Percentiles rank a stretch among this genome's conserved stretches.
phyloP scores from a whole-genome alignment of 2,797 vertebrate species.

The Schizopygopsis pylzovi region DNA sequence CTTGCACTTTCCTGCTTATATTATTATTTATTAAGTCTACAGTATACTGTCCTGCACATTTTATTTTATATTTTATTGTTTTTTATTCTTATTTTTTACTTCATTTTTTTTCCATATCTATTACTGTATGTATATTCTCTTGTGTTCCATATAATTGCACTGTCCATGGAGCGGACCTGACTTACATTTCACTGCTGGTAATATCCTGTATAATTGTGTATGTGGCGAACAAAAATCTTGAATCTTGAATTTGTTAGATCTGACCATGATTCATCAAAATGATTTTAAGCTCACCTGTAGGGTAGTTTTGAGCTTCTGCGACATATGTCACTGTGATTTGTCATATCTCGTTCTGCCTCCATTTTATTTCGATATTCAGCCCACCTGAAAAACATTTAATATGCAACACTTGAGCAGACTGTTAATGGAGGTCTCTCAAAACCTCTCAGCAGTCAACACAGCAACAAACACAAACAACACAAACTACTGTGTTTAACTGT shows the following conservation, averaged over 20 bases:
- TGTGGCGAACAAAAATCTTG: no score
- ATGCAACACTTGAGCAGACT: background rate
- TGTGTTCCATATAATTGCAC: no score
- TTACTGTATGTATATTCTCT: no score
- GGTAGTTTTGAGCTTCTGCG: conserved; percentile 30
- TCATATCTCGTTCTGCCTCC: background rate
- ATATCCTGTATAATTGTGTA: no score
- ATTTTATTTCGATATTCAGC: background rate
- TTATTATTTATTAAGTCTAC: no score
- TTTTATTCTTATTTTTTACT: no score
- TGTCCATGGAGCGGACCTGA: no score
- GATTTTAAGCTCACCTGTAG: conserved; percentile 49
- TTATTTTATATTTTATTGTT: no score
- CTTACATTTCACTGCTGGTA: no score
- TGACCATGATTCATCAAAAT: background rate
- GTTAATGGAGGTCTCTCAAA: conserved; percentile 8
- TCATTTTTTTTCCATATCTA: no score
- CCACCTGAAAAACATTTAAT: conserved; percentile 24
- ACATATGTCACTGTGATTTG: conserved; percentile 13
- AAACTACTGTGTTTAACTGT: background rate
- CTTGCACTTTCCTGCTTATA: no score
- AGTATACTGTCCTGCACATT: no score
- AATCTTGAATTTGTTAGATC: background rate
- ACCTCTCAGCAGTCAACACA: background rate
- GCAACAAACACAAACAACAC: background rate